Evolutionary conservation across 1,140 invertebrate genomes (phyloP).

Genomic region (Pygmarrhopalites habei): DNA sequence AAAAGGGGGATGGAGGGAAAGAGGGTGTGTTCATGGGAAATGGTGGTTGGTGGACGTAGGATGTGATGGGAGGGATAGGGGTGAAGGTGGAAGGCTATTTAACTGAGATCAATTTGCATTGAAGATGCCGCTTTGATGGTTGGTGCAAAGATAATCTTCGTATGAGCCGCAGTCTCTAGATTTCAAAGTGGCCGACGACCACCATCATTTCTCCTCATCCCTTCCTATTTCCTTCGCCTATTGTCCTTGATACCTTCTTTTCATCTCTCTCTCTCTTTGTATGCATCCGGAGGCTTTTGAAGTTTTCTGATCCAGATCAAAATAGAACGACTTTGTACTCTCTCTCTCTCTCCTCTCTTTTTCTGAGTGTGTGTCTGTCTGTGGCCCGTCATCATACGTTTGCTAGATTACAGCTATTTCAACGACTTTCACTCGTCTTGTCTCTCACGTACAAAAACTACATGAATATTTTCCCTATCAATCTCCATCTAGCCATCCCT

Average conservation of each 20-base stretch:
- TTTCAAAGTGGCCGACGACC: constrained; percentile 26
- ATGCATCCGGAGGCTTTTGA: constrained; percentile 28
- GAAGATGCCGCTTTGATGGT: constrained; percentile 26
- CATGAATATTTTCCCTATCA: constrained; percentile 5
- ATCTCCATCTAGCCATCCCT: not conserved
- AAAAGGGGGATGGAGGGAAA: not conserved
- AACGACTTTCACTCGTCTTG: not conserved
- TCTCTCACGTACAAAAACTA: not conserved
- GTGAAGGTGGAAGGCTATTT: constrained; percentile 30
- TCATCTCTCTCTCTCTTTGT: constrained; percentile 7
- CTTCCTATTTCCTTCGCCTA: constrained; percentile 13
- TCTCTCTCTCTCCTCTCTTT: no score
- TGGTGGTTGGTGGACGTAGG: constrained; percentile 17
- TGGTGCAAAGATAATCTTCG: constrained; percentile 35
- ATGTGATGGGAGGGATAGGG: no score
- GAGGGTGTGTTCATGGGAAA: not conserved
- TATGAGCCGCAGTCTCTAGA: constrained; percentile 20
- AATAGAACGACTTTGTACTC: constrained; percentile 21
- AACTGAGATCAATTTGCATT: constrained; percentile 30
- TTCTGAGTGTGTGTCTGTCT: no score
- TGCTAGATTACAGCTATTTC: constrained; percentile 14
- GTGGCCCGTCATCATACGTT: constrained; percentile 19
- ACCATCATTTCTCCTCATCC: not conserved
- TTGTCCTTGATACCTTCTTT: constrained; percentile 9
- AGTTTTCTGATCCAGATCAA: constrained; percentile 31